Percentiles rank a stretch among this genome's conserved stretches.
These are phyloP conservation scores for Apteryx owenii DNA, from an alignment of 2,113 vertebrate species.

Conservation along the genomic window DNA sequence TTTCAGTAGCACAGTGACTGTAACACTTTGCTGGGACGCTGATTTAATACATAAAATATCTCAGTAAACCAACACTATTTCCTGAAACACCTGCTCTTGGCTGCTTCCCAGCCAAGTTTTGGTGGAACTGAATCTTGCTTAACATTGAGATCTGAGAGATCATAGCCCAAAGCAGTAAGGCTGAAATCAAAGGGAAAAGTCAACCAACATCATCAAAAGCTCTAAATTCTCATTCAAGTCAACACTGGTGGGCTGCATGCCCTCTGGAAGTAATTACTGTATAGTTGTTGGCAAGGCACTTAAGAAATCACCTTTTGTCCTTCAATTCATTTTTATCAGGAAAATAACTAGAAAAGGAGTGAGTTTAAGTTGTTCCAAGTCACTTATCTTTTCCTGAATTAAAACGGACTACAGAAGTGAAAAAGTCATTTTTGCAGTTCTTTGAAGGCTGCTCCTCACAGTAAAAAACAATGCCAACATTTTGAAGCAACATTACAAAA, in stretches of 20 bases:
- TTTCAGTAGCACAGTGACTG: background rate
- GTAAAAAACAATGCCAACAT: constrained; percentile 9
- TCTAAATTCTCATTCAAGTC: background rate
- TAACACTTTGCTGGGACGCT: background rate
- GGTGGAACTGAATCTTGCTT: background rate
- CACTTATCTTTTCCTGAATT: background rate
- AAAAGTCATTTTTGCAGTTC: background rate
- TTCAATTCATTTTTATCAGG: background rate
- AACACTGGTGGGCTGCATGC: background rate
- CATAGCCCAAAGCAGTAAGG: background rate
- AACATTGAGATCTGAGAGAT: constrained; percentile 1
- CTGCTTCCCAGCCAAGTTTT: constrained; percentile 9
- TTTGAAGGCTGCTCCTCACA: background rate
- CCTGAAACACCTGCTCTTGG: constrained; percentile 36
- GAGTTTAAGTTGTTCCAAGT: constrained; percentile 3
- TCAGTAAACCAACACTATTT: background rate
- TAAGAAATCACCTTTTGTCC: background rate
- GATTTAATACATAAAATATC: background rate
- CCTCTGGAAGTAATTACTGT: background rate
- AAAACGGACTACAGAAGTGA: background rate
- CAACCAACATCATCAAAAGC: background rate
- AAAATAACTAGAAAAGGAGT: background rate
- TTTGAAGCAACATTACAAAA: constrained; percentile 2
- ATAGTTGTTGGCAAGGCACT: background rate
- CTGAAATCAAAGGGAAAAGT: background rate